Evolutionary conservation across 1,140 invertebrate genomes (phyloP).

Genomic region (Camponotus pennsylvanicus): DNA sequence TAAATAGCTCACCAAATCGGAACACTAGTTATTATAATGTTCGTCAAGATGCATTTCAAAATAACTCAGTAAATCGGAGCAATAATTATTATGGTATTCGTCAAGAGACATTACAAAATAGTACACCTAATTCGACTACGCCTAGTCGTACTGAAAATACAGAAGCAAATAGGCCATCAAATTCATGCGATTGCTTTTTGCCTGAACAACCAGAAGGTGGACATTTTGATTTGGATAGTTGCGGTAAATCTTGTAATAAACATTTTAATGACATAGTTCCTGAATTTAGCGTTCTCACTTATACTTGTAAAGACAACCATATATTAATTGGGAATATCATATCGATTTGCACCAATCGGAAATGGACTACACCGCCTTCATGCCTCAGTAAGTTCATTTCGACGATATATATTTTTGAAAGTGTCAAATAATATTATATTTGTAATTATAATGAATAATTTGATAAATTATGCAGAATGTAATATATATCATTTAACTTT

Average conservation of each 20-base stretch:
- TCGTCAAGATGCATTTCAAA: no score
- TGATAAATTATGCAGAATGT: not conserved
- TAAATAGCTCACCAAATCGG: no score
- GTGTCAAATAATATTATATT: not conserved
- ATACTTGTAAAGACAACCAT: slow-evolving; percentile 70
- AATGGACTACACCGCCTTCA: slow-evolving; percentile 62
- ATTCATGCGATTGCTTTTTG: slow-evolving; percentile 7
- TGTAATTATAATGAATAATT: no score
- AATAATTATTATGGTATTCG: no score
- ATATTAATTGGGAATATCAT: slow-evolving; percentile 63
- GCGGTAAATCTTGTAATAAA: slow-evolving; percentile 58
- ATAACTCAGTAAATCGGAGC: no score
- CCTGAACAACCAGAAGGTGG: slow-evolving; percentile 70
- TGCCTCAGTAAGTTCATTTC: slow-evolving; percentile 70
- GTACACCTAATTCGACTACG: no score
- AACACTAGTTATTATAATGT: no score
- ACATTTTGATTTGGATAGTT: slow-evolving; percentile 70
- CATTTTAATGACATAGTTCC: slow-evolving; percentile 63
- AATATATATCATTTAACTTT: not conserved
- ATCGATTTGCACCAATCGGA: slow-evolving; percentile 68
- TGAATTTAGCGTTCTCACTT: slow-evolving; percentile 70
- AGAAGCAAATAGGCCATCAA: no score
- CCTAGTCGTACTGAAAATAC: no score
- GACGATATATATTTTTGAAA: not conserved
- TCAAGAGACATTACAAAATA: no score